Evolutionary conservation across 2,797 vertebrate genomes (phyloP), one percentile per base, ranked within the genome.

Genomic region (Phoeniculus purpureus): DNA sequence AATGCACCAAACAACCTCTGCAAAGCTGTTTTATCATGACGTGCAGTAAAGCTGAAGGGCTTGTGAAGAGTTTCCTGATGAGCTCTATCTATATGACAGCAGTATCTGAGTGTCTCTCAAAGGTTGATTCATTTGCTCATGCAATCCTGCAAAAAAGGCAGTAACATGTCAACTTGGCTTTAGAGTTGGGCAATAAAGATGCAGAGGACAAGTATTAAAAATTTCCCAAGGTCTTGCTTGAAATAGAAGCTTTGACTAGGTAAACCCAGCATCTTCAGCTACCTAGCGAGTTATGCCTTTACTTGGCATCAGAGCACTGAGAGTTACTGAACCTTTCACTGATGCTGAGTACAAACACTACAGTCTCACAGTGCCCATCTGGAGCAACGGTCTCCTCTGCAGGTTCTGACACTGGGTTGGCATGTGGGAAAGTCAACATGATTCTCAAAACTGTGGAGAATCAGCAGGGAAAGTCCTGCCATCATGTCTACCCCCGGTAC

Each of bases 21-120:
- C 71, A 81, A 93, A 65, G 85, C n/a, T 59, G 48, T 60, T 94
- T 90, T 85, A 89, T 89, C 55, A 81, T 83, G 23, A 89, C 32
- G 11, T 73, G 45, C 60, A 91, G 54, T 93, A 32, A 89, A 27
- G n/a, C 51, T 91, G 70, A 92, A 81, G 52, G 37, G 40, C 73
- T 75, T 87, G 60, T 87, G 64, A 87, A 73, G 68, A 73, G n/a
- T 67, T 89, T 94, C 67, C 85, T 73, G 80, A 23, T 14, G 40
- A 64, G 56, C 40, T 56, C 72, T 90, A 65, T 85, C 78, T 81
- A 50, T 87, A 48, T 47, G 62, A 54, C 19, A 43, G 26, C 20
- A 81, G 23, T 17, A 84, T 32, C 17, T 21, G n/a, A 79, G n/a
- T 60, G 50, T 31, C n/a, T 71, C 58, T 78, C 64, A 50, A 34